phyloP scores from a whole-genome alignment of 2,113 vertebrate genomes.

The Recurvirostra avosetta region DNA sequence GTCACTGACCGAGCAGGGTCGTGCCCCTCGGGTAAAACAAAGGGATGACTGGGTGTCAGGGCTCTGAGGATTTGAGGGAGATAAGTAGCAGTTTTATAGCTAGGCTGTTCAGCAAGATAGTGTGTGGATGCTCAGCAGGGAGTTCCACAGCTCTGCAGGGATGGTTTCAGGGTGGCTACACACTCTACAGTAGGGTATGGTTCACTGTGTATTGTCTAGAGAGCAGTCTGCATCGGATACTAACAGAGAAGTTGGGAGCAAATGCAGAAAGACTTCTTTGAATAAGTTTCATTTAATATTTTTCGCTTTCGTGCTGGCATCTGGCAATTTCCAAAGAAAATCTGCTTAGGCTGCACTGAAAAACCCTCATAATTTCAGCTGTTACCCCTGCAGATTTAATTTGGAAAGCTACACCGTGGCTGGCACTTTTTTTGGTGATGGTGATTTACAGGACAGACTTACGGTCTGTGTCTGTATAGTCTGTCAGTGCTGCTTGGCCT shows the following conservation, averaged over 20 bases:
- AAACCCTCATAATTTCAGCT: rapidly evolving
- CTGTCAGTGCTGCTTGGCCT: not conserved
- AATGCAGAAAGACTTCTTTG: not conserved
- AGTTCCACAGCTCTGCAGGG: not conserved
- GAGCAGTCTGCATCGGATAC: not conserved
- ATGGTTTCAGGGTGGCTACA: not conserved
- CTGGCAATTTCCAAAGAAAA: not conserved
- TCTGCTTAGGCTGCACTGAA: not conserved
- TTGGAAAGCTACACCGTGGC: not conserved
- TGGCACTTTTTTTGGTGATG: not conserved
- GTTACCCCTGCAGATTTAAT: not conserved
- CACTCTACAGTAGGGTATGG: rapidly evolving
- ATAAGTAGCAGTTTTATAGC: not conserved
- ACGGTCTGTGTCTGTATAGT: not conserved
- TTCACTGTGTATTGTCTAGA: not conserved
- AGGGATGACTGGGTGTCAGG: not conserved
- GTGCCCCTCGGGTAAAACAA: rapidly evolving
- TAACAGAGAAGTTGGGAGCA: not conserved
- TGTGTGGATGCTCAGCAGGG: not conserved
- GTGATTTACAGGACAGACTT: not conserved
- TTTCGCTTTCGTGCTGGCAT: not conserved
- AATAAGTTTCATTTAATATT: not conserved
- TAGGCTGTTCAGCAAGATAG: not conserved
- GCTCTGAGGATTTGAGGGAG: not conserved
- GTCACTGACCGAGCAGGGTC: not conserved